A percentile compares a stretch with the other conserved stretches of the same genome.
Evolutionary conservation across 1,140 invertebrate genomes (phyloP).

Genomic region (Parapsyche elsis): DNA sequence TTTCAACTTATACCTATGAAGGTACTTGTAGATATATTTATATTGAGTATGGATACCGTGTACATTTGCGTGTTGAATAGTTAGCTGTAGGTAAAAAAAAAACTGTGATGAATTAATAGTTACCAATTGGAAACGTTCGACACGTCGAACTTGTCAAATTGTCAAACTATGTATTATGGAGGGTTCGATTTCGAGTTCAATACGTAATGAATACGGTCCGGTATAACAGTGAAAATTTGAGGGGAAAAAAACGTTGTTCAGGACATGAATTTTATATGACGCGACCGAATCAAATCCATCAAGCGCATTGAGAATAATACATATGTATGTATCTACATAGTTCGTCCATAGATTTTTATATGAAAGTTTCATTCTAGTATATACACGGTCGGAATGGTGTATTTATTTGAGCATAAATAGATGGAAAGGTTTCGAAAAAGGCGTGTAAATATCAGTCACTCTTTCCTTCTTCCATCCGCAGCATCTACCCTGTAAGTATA

Average conservation of each 20-base stretch:
- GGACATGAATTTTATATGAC: not conserved
- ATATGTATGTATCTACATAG: not conserved
- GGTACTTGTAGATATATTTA: no score
- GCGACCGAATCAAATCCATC: not conserved
- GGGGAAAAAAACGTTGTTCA: not conserved
- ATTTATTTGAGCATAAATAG: constrained; percentile 54
- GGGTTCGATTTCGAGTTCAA: not conserved
- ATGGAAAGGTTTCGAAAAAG: constrained; percentile 53
- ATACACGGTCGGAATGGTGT: constrained; percentile 1
- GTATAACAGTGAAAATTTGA: no score
- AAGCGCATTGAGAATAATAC: not conserved
- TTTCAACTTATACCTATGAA: no score
- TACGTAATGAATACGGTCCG: no score
- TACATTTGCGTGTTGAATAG: constrained; percentile 28
- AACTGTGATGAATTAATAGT: constrained; percentile 20
- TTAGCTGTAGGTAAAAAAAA: not conserved
- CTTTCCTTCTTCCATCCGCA: constrained; percentile 44
- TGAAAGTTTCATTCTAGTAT: not conserved
- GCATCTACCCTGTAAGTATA: not conserved
- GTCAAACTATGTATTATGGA: constrained; percentile 31
- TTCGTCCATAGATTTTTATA: no score
- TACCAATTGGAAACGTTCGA: constrained; percentile 36
- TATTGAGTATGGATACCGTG: no score
- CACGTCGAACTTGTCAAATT: not conserved
- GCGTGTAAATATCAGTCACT: constrained; percentile 59